These are phyloP conservation scores for Ruditapes philippinarum DNA, from an alignment of 1,140 invertebrate species.

Conservation along the genomic window DNA sequence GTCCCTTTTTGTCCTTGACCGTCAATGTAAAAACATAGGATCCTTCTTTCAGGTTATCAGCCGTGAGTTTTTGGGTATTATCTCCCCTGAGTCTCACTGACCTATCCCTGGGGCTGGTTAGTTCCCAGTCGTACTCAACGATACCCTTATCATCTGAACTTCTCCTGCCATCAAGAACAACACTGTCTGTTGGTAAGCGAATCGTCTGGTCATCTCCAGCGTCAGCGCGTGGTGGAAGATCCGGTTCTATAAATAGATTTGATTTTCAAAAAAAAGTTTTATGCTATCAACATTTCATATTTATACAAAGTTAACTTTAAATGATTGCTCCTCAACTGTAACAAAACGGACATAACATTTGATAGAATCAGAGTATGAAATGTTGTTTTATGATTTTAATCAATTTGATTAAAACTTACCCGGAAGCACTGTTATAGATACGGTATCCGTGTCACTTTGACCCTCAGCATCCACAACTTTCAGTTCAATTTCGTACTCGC, in stretches of 20 bases:
- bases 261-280: no score
- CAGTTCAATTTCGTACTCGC: slow-evolving; percentile 46
- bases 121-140: slow-evolving; percentile 20
- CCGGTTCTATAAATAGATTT: slow-evolving; percentile 4
- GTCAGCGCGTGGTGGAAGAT: slow-evolving; percentile 35
- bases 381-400: no score
- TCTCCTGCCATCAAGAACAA: background rate
- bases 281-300: no score
- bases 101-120: background rate
- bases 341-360: no score
- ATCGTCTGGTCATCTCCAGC: slow-evolving; percentile 31
- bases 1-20: slow-evolving; percentile 51
- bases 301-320: no score
- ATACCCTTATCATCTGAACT: slow-evolving; percentile 54
- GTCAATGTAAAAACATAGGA: slow-evolving; percentile 41
- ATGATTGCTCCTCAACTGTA: no score
- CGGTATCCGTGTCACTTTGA: slow-evolving; percentile 29
- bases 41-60: slow-evolving; percentile 27
- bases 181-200: slow-evolving; percentile 25
- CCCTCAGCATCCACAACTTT: slow-evolving; percentile 3
- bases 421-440: slow-evolving; percentile 1
- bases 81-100: slow-evolving; percentile 5
- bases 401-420: background rate
- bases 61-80: background rate
- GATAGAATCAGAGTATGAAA: no score